phyloP scores from a whole-genome alignment of 2,888 invertebrate genomes.

The Bimastos eiseni region DNA sequence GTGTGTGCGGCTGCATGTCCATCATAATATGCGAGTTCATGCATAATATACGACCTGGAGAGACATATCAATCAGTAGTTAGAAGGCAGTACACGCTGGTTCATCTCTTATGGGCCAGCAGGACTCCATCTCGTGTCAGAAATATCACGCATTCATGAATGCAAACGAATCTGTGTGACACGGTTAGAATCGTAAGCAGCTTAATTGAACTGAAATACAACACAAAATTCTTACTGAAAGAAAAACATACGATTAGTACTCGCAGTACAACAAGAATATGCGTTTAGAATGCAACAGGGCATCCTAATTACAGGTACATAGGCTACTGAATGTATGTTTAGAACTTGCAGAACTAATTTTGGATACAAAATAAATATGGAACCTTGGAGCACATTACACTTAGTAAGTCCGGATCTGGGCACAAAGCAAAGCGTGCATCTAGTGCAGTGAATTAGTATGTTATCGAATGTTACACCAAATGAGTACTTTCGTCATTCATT shows the following conservation, averaged over 20 bases:
- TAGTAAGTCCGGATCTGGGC: neutral
- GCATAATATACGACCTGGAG: no score
- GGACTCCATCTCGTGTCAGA: neutral
- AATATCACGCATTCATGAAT: slow-evolving; percentile 1
- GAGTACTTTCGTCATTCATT: no score
- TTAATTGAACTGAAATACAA: neutral
- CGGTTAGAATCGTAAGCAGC: neutral
- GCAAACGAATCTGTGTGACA: neutral
- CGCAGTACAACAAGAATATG: no score
- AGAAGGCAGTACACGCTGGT: neutral
- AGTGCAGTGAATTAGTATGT: neutral
- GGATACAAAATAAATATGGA: neutral
- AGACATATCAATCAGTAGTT: neutral
- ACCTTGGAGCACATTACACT: neutral
- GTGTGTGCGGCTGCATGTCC: no score
- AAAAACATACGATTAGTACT: neutral
- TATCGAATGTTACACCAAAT: neutral
- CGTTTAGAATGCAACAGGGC: no score
- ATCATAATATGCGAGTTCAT: no score
- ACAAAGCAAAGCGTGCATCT: neutral
- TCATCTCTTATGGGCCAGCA: neutral
- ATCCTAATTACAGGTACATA: no score
- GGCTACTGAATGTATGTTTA: no score
- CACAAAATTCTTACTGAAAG: neutral
- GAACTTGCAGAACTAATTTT: neutral